Percentiles rank a stretch among this genome's conserved stretches.
These are phyloP conservation scores for Syritta pipiens DNA, from an alignment of 2,888 invertebrate species.

Conservation along the genomic window DNA sequence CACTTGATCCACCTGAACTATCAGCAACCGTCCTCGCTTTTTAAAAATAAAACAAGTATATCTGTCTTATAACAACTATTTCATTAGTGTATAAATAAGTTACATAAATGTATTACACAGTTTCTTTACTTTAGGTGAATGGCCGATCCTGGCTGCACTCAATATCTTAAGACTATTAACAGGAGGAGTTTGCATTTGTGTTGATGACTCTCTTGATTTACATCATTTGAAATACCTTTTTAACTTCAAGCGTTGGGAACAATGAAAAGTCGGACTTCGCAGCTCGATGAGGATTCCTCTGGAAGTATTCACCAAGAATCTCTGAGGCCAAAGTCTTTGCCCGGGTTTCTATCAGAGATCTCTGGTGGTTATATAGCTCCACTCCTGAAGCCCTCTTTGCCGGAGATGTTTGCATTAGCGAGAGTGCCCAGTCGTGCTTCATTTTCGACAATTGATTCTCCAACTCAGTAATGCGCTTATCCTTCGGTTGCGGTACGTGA, in stretches of 20 bases:
- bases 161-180: constrained; percentile 23
- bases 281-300: constrained; percentile 78
- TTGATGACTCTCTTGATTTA: too few species aligned
- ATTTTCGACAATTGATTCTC: constrained; percentile 81
- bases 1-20: too few species aligned
- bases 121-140: constrained; percentile 18
- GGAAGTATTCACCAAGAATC: constrained; percentile 78
- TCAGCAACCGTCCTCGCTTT: too few species aligned
- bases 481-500: constrained; percentile 80
- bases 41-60: too few species aligned
- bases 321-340: constrained; percentile 77
- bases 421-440: constrained; percentile 80
- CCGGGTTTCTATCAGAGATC: constrained; percentile 74
- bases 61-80: constrained; percentile 23
- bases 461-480: constrained; percentile 80
- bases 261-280: constrained; percentile 76
- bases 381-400: constrained; percentile 54
- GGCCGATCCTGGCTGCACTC: constrained; percentile 4
- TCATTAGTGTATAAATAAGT: constrained; percentile 50
- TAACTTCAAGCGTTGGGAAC: constrained; percentile 78
- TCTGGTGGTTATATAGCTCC: constrained; percentile 65
- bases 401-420: constrained; percentile 74
- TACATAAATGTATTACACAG: constrained; percentile 33
- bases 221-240: constrained; percentile 75
- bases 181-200: constrained; percentile 8